phyloP scores from a whole-genome alignment of 1,140 invertebrate genomes.

The Calycopis cecrops region DNA sequence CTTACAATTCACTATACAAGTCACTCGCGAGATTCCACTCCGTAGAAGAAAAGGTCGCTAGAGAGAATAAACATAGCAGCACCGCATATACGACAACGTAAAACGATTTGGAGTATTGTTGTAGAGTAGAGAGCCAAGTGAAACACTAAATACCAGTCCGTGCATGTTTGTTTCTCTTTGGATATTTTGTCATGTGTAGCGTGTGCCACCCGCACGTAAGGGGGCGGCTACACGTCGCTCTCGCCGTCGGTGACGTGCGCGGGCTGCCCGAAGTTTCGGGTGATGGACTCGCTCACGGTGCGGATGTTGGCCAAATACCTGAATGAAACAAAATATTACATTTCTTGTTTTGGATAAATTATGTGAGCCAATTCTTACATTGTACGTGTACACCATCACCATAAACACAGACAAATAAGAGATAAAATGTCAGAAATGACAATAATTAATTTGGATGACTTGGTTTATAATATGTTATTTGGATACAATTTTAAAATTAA shows the following conservation, averaged over 20 bases:
- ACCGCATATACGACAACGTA: slow-evolving; percentile 16
- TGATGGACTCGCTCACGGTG: slow-evolving; percentile 84
- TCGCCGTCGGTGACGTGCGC: slow-evolving; percentile 78
- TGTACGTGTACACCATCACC: too few relatives aligned
- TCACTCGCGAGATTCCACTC: too few relatives aligned
- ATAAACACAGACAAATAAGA: too few relatives aligned
- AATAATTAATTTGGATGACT: not conserved
- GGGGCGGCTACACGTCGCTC: slow-evolving; percentile 71
- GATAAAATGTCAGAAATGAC: not conserved
- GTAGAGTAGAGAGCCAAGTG: slow-evolving; percentile 40
- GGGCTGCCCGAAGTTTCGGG: slow-evolving; percentile 83
- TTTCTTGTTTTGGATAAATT: not conserved
- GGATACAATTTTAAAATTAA: too few relatives aligned
- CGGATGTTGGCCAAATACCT: slow-evolving; percentile 85
- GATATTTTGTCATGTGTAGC: slow-evolving; percentile 22
- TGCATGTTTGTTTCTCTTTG: slow-evolving; percentile 21
- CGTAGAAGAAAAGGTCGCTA: not conserved
- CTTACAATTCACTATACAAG: too few relatives aligned
- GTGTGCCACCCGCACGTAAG: not conserved
- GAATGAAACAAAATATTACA: not conserved
- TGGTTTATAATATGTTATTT: not conserved
- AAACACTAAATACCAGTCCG: slow-evolving; percentile 14
- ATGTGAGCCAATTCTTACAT: too few relatives aligned
- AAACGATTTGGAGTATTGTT: slow-evolving; percentile 49
- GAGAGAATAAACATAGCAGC: slow-evolving; percentile 9